Evolutionary conservation across 2,888 invertebrate genomes (phyloP).

Genomic region (Lissocephala sabroskyi): DNA sequence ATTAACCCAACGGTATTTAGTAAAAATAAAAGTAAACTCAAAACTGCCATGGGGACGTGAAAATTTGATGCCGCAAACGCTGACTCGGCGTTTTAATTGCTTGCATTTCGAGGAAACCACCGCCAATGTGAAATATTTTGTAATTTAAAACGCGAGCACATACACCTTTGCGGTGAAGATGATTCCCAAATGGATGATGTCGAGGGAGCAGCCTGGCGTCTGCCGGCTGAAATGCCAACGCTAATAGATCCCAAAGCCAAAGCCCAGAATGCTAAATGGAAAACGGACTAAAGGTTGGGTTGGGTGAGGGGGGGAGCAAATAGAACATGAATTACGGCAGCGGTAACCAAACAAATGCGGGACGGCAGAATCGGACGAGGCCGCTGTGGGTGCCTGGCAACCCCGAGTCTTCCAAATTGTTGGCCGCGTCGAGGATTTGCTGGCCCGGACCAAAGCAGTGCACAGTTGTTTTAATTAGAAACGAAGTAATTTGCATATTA

Average conservation of each 20-base stretch:
- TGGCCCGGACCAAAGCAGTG: slow-evolving; percentile 47
- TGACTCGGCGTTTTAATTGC: too few relatives aligned
- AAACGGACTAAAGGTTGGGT: too few relatives aligned
- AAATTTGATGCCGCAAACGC: too few relatives aligned
- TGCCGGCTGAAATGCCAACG: slow-evolving; percentile 31
- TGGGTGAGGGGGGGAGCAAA: not conserved
- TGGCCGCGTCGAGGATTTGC: too few relatives aligned
- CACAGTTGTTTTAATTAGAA: slow-evolving; percentile 63
- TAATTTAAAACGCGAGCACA: slow-evolving; percentile 40
- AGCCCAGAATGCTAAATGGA: slow-evolving; percentile 19
- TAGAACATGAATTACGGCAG: slow-evolving; percentile 22
- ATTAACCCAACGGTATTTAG: too few relatives aligned
- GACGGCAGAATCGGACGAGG: not conserved
- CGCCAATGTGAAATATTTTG: slow-evolving; percentile 51
- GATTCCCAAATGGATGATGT: slow-evolving; percentile 16
- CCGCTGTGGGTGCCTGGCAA: too few relatives aligned
- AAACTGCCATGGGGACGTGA: too few relatives aligned
- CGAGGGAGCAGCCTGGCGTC: not conserved
- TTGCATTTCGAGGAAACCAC: slow-evolving; percentile 29
- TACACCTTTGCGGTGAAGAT: slow-evolving; percentile 35
- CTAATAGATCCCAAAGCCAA: slow-evolving; percentile 51
- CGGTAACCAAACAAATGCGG: slow-evolving; percentile 6
- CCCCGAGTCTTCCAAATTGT: too few relatives aligned
- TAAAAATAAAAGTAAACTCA: too few relatives aligned
- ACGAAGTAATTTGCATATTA: slow-evolving; percentile 62